A percentile compares a stretch with the other conserved stretches of the same genome.
These are phyloP conservation scores for Diaperis boleti DNA, from an alignment of 2,888 invertebrate species.

Conservation along the genomic window DNA sequence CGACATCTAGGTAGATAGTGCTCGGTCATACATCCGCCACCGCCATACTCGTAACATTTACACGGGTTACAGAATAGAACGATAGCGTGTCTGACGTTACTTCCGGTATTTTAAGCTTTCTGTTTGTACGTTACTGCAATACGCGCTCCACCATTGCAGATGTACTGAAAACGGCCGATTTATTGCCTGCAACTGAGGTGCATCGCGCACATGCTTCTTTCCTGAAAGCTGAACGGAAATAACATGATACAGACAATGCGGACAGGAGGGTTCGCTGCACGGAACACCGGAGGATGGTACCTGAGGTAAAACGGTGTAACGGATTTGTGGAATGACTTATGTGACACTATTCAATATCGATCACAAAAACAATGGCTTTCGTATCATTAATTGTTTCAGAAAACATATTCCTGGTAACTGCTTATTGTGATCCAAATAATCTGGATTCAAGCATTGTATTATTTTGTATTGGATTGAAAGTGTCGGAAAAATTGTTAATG, in stretches of 20 bases:
- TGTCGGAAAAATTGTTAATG: no score
- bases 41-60: constrained; percentile 20
- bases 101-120: constrained; percentile 26
- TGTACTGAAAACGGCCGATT: constrained; percentile 29
- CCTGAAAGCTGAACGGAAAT: constrained; percentile 20
- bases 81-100: constrained; percentile 21
- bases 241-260: constrained; percentile 2
- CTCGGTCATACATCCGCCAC: constrained; percentile 38
- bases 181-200: constrained; percentile 14
- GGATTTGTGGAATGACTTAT: not conserved
- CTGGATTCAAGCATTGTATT: no score
- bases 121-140: constrained; percentile 22
- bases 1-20: constrained; percentile 37
- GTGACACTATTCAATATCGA: no score
- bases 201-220: constrained; percentile 25
- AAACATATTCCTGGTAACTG: no score
- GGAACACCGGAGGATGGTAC: not conserved
- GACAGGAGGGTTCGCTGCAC: not conserved
- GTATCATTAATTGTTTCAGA: no score
- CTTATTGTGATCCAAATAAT: no score
- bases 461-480: no score
- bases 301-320: not conserved
- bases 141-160: constrained; percentile 23
- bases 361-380: no score
- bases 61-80: constrained; percentile 16